Conservation (phyloP, 2,797 vertebrate genomes). For the Manis pentadactyla region DNA sequence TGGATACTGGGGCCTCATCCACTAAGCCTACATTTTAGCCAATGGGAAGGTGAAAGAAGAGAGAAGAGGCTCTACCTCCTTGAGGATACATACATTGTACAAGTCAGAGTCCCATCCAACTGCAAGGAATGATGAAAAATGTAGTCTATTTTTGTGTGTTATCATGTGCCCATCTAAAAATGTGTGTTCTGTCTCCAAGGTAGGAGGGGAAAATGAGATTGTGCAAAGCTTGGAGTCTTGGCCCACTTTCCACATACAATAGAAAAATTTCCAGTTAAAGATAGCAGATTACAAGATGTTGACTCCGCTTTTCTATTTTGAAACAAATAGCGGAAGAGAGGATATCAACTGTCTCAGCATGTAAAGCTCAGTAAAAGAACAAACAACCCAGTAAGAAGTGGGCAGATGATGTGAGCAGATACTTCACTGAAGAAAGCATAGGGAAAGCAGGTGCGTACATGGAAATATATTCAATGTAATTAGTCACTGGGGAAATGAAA, state of each 20-base stretch:
- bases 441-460: background rate
- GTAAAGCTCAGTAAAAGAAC: background rate
- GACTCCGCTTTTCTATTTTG: background rate
- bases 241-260: background rate
- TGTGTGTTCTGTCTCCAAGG: background rate
- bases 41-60: background rate
- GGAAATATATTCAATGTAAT: background rate
- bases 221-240: background rate
- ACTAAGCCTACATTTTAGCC: background rate
- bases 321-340: background rate
- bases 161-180: background rate
- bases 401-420: background rate
- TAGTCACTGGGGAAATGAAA: background rate
- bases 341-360: background rate
- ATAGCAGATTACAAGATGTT: background rate
- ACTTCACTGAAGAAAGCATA: background rate
- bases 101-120: background rate
- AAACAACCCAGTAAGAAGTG: background rate
- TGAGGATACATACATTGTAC: background rate
- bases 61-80: fast-evolving
- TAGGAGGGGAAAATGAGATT: background rate
- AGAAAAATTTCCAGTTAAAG: background rate
- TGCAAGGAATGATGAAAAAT: background rate
- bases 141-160: background rate
- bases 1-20: background rate